Evolutionary conservation across 2,113 vertebrate genomes (phyloP), one percentile per base, ranked within the genome.

Genomic region (Panurus biarmicus): DNA sequence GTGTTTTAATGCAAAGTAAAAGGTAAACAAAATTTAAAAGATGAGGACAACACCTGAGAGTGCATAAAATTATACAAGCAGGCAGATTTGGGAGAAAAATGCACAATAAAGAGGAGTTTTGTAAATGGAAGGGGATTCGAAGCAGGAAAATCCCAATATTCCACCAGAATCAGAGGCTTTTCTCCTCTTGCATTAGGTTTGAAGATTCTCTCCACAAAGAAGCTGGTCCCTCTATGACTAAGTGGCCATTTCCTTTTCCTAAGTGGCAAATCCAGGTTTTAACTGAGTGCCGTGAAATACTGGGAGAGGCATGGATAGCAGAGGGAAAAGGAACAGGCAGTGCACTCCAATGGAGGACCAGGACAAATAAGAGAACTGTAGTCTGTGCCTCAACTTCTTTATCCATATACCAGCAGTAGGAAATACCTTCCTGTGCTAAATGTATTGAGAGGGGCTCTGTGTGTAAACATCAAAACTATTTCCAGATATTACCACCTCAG

Each of bases 401-500:
- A 71, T 40, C 36, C 51, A 60, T 82, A 72, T 23, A 42, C 6
- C 85, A 72, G 60, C 53, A 77, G 58, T 38, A 82, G 74, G 42
- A 85, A 84, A n/a, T 50, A 85, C 70, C 56, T 81, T 70, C 50
- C 77, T 53, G 21, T 5, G 1, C 31, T 65, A 75, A 81, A 53
- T 50, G 17, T 42, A 48, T 61, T 80, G 57, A 90, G 73, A 67
- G 31, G 74, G 40, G 20, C 60, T 94, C 36, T 7, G 67, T 89
- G 16, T 74, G 56, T 28, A 81, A 91, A 71, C 0, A 1, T 57
- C 72, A 90, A 77, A 73, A 92, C 45, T 60, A 51, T 66, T 79
- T 91, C n/a, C 82, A 85, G 85, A 87, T 95, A 89, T 92, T 95
- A 92, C 40, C 58, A 74, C 92, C 73, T 64, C 65, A 85, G 62